A percentile compares a stretch with the other conserved stretches of the same genome.
Evolutionary conservation across 2,113 vertebrate species (phyloP).

Genomic region (Scomber japonicus): DNA sequence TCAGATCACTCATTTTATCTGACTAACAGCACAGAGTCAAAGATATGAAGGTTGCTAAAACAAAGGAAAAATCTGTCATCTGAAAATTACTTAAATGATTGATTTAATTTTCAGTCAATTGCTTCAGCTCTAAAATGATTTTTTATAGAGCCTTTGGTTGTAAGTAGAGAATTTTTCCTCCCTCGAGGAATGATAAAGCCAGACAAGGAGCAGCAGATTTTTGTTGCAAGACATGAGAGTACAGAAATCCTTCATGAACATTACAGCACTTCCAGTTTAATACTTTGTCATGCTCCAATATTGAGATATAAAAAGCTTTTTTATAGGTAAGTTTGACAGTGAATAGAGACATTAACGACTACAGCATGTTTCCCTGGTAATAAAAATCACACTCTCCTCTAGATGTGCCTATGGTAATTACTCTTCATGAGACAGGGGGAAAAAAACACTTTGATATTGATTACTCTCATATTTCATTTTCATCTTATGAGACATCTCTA

Average conservation of each 20-base stretch:
- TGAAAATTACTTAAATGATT: no score
- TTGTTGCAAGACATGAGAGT: not conserved
- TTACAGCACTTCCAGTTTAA: not conserved
- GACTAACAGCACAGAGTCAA: no score
- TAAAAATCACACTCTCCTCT: slow-evolving; percentile 53
- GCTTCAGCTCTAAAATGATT: slow-evolving; percentile 3
- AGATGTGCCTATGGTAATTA: slow-evolving; percentile 61
- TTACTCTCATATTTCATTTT: slow-evolving; percentile 71
- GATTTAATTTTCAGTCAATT: no score
- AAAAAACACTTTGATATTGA: slow-evolving; percentile 65
- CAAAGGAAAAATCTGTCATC: no score
- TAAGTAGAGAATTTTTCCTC: not conserved
- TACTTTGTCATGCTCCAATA: not conserved
- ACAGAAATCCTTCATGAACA: slow-evolving; percentile 7
- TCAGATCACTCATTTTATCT: no score
- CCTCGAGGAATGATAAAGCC: not conserved
- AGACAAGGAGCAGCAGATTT: not conserved
- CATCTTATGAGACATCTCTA: slow-evolving; percentile 60
- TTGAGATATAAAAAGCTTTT: slow-evolving; percentile 32
- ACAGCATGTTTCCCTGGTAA: slow-evolving; percentile 47
- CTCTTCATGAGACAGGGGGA: slow-evolving; percentile 54
- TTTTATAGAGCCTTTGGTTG: not conserved
- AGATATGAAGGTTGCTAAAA: no score
- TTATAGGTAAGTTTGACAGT: slow-evolving; percentile 43
- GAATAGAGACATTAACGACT: slow-evolving; percentile 58